A percentile compares a stretch with the other conserved stretches of the same genome.
Evolutionary conservation across 2,888 invertebrate species (phyloP).

Genomic region (Desoria tigrina): DNA sequence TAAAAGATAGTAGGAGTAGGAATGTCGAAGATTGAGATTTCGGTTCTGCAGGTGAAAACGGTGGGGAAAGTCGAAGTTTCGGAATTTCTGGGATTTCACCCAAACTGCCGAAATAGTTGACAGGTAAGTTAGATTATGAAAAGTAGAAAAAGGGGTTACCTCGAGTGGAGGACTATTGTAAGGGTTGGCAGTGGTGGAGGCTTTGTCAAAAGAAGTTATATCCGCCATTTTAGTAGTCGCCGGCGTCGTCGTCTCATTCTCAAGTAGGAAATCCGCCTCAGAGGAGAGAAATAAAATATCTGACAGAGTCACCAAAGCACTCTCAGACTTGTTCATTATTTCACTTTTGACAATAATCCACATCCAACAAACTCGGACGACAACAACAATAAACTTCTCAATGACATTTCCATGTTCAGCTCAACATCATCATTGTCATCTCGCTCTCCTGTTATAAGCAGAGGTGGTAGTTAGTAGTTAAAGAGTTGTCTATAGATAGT

Average conservation of each 20-base stretch:
- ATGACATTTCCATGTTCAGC: conserved; percentile 7
- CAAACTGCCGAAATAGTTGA: too few species aligned
- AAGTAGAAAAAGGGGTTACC: conserved; percentile 31
- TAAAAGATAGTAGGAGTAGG: too few species aligned
- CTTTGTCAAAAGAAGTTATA: conserved; percentile 22
- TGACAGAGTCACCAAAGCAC: conserved; percentile 35
- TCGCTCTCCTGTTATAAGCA: too few species aligned
- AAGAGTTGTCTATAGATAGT: too few species aligned
- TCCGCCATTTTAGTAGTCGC: conserved; percentile 29
- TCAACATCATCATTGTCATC: not conserved
- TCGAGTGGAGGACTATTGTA: conserved; percentile 47
- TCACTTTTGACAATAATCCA: conserved; percentile 16
- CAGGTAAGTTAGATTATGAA: too few species aligned
- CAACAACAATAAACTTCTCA: conserved; percentile 1
- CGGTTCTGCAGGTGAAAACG: too few species aligned
- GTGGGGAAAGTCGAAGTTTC: too few species aligned
- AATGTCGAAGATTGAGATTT: too few species aligned
- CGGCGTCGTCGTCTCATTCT: conserved; percentile 49
- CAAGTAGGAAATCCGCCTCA: conserved; percentile 40
- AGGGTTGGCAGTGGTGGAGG: conserved; percentile 31
- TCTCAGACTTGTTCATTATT: conserved; percentile 19
- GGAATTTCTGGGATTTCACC: too few species aligned
- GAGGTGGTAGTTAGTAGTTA: too few species aligned
- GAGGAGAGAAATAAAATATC: conserved; percentile 44
- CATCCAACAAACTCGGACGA: conserved; percentile 8